Evolutionary conservation across 2,113 vertebrate species (phyloP).

Genomic region (Barnardius zonarius): DNA sequence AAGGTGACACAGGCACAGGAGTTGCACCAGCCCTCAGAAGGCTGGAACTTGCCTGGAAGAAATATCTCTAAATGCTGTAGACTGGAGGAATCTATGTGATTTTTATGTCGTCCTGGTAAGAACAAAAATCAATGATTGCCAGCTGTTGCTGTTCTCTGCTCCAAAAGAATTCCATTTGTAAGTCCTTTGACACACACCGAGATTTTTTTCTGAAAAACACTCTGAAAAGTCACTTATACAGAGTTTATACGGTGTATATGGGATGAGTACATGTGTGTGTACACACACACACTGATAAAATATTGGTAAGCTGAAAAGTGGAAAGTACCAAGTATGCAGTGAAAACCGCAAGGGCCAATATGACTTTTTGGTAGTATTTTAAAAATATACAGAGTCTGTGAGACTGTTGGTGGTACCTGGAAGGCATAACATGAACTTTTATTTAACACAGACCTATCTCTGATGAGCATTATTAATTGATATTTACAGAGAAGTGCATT

Average conservation of each 20-base stretch:
- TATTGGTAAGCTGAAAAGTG: not conserved
- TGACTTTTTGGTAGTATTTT: not conserved
- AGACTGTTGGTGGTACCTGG: not conserved
- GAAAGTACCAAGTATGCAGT: not conserved
- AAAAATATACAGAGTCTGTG: not conserved
- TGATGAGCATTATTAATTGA: conserved; percentile 21
- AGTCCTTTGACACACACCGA: not conserved
- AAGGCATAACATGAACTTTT: not conserved
- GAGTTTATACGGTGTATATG: not conserved
- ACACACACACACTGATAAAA: not conserved
- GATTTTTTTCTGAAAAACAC: not conserved
- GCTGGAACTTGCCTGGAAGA: not conserved
- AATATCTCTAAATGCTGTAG: not conserved
- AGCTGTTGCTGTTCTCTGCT: not conserved
- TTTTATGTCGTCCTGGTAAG: not conserved
- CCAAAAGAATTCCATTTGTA: not conserved
- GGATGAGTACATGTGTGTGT: not conserved
- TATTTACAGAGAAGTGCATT: not conserved
- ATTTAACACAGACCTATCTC: conserved; percentile 3
- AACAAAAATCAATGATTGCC: not conserved
- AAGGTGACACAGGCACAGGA: not conserved
- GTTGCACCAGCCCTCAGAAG: not conserved
- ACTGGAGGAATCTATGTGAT: not conserved
- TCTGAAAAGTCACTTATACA: not conserved
- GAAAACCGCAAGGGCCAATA: not conserved